Evolutionary conservation across 2,797 vertebrate species (phyloP).

Genomic region (Hephaestus fuliginosus): DNA sequence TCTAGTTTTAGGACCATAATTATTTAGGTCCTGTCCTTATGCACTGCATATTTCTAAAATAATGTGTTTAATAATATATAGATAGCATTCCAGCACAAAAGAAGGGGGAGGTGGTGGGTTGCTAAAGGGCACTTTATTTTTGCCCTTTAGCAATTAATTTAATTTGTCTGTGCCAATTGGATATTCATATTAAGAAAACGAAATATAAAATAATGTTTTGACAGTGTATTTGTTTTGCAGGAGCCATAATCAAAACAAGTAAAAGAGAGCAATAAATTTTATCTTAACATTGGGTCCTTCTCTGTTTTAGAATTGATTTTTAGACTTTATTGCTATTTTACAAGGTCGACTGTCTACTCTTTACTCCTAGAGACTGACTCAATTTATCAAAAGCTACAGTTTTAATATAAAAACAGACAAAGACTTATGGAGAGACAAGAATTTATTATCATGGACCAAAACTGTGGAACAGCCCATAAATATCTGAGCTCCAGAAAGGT

Average conservation of each 20-base stretch:
- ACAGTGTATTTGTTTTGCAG: not conserved
- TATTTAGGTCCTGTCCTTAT: not conserved
- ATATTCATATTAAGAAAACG: not conserved
- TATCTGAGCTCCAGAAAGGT: too few species aligned
- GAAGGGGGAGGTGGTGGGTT: not conserved
- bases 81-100: not conserved
- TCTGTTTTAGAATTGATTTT: not conserved
- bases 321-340: not conserved
- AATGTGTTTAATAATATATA: not conserved
- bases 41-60: not conserved
- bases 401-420: not conserved
- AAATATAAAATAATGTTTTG: not conserved
- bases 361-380: not conserved
- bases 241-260: not conserved
- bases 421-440: too few species aligned
- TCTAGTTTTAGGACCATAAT: not conserved
- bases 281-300: too few species aligned
- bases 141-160: not conserved
- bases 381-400: not conserved
- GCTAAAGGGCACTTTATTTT: not conserved
- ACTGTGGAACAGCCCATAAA: not conserved
- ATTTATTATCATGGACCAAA: not conserved
- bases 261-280: not conserved
- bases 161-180: not conserved
- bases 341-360: not conserved